Evolutionary conservation across 2,113 vertebrate species (phyloP).

Genomic region (Myotis davidii): DNA sequence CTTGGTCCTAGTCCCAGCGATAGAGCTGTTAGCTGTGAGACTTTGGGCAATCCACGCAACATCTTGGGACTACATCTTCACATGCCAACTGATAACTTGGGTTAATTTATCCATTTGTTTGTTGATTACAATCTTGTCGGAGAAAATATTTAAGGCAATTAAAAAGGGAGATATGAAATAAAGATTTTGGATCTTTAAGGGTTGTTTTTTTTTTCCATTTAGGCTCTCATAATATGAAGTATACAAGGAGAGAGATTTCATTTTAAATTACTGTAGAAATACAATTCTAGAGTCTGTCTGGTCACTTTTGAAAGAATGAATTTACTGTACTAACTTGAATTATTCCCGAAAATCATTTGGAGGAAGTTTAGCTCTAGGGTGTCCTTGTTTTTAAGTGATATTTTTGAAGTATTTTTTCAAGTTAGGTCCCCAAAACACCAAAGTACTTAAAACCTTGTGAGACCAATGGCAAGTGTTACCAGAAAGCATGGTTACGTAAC

Average conservation of each 20-base stretch:
- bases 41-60: neutral
- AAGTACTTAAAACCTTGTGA: conserved; percentile 63
- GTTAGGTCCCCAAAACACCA: conserved; percentile 39
- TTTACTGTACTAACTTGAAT: conserved; percentile 21
- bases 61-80: neutral
- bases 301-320: conserved; percentile 49
- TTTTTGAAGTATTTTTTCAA: conserved; percentile 67
- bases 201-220: neutral
- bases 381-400: conserved; percentile 60
- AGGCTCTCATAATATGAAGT: neutral
- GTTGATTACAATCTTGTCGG: neutral
- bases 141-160: neutral
- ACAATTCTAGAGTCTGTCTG: neutral
- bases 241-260: neutral
- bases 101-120: neutral
- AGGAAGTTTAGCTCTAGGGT: conserved; percentile 60
- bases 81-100: neutral
- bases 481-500: conserved; percentile 61
- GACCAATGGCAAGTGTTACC: conserved; percentile 39
- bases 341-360: conserved; percentile 58
- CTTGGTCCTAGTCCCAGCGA: neutral
- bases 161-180: neutral
- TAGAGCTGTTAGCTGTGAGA: neutral
- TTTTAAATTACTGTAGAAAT: conserved; percentile 33
- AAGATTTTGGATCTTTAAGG: neutral